A percentile compares a stretch with the other conserved stretches of the same genome.
Conservation (phyloP, 2,113 vertebrate species). For the Perca fluviatilis region DNA sequence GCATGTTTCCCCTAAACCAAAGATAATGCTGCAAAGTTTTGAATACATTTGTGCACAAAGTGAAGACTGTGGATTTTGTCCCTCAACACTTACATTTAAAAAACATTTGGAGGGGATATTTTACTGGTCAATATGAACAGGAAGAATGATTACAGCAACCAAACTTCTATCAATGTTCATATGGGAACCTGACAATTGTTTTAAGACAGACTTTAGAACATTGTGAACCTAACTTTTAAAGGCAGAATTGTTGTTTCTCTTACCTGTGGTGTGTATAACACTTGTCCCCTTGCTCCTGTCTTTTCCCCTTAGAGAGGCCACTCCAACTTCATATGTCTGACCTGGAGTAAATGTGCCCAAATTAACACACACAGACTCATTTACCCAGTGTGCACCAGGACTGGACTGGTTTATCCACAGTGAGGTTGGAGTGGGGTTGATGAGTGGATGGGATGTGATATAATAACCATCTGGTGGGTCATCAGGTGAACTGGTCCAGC, state of each 20-base stretch:
- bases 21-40: neutral
- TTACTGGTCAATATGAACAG: no score
- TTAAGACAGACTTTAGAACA: neutral
- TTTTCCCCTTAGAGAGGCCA: conserved; percentile 83
- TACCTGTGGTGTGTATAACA: conserved; percentile 87
- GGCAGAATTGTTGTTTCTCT: conserved; percentile 23
- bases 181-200: neutral
- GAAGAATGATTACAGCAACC: neutral
- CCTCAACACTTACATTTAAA: neutral
- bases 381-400: conserved; percentile 70
- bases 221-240: neutral
- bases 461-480: conserved; percentile 78
- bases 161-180: neutral
- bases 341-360: conserved; percentile 84
- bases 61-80: neutral
- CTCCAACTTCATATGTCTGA: conserved; percentile 86
- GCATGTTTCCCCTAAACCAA: neutral
- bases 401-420: conserved; percentile 76
- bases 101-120: neutral
- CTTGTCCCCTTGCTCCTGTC: conserved; percentile 83
- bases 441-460: conserved; percentile 75
- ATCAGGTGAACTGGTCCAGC: conserved; percentile 80
- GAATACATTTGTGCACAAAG: neutral
- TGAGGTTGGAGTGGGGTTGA: conserved; percentile 37
- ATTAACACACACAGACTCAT: conserved; percentile 77